Evolutionary conservation across 2,113 vertebrate genomes (phyloP), one percentile per base, ranked within the genome.

Genomic region (Neotragus pygmaeus): DNA sequence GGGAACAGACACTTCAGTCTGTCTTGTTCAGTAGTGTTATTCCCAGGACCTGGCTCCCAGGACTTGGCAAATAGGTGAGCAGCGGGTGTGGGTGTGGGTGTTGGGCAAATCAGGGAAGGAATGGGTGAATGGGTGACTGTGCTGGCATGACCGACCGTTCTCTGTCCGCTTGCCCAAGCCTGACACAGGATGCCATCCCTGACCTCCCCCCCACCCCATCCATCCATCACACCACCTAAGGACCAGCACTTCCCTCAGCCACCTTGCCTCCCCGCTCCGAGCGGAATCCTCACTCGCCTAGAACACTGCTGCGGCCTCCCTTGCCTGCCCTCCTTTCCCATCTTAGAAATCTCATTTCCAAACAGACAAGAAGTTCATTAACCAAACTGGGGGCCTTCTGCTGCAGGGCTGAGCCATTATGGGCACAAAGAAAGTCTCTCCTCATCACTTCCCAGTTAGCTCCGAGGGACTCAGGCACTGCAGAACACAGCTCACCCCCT

Each of bases 301-400:
- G 33, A 78, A 8, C 16, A 0, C 33, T 8, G 2, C 36, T 39
- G 1, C 25, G 0, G 58, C 27, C 84, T 58, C 73, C 51, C 57
- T 16, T 2, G 3, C 43, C n/a, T 30, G 4, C 1, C 88, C 43
- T 53, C 27, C 70, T 49, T 36, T 80, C 77, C 77, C 53, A 47
- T 23, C 58, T 49, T 45, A 47, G 93, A 80, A 70, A 73, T 28
- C 90, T 96, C 62, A n/a, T 73, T 95, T 88, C 27, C 60, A 73
- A 96, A 90, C 91, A 84, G 91, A 86, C 91, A 47, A 62, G 66
- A 91, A 94, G 70, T 82, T 96, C 81, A 90, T 80, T 88, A 78
- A n/a, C 75, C 77, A 86, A 95, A 86, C 15, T 43, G 60, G 70
- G 47, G 62, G 45, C 70, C 17, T 75, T 8, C 84, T 58, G 77